A percentile compares a stretch with the other conserved stretches of the same genome.
Conservation (phyloP, 2,888 invertebrate genomes). For the Lamellibrachia columna region DNA sequence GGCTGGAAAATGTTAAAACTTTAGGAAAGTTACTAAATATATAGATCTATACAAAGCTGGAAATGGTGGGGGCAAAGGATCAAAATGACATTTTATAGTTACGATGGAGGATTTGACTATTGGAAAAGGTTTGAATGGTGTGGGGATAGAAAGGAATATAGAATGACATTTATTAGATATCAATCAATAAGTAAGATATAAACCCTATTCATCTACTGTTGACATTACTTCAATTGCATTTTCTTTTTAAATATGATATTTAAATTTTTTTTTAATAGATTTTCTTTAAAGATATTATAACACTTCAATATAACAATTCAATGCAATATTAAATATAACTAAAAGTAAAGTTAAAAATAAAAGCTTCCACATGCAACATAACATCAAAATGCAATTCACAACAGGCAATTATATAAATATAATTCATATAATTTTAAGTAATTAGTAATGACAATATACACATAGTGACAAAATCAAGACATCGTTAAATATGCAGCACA, state of each 20-base stretch:
- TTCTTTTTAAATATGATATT: neutral
- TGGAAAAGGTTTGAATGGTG: neutral
- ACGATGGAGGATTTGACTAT: neutral
- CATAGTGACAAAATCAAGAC: slow-evolving; percentile 1
- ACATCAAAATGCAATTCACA: neutral
- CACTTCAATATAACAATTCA: neutral
- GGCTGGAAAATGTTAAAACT: neutral
- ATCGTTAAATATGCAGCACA: neutral
- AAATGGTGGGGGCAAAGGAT: neutral
- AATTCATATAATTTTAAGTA: neutral
- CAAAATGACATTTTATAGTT: neutral
- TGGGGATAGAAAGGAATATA: neutral
- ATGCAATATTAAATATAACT: neutral
- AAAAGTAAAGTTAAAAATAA: neutral
- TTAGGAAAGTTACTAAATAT: neutral
- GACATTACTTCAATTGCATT: neutral
- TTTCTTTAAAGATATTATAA: neutral
- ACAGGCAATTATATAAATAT: neutral
- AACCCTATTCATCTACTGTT: neutral
- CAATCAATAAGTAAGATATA: neutral
- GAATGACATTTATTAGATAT: neutral
- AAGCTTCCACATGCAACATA: neutral
- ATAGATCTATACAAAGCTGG: neutral
- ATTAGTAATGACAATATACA: neutral
- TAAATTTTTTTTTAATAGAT: neutral